Evolutionary conservation across 1,140 invertebrate genomes (phyloP).

Genomic region (Drosophila pectinifera): DNA sequence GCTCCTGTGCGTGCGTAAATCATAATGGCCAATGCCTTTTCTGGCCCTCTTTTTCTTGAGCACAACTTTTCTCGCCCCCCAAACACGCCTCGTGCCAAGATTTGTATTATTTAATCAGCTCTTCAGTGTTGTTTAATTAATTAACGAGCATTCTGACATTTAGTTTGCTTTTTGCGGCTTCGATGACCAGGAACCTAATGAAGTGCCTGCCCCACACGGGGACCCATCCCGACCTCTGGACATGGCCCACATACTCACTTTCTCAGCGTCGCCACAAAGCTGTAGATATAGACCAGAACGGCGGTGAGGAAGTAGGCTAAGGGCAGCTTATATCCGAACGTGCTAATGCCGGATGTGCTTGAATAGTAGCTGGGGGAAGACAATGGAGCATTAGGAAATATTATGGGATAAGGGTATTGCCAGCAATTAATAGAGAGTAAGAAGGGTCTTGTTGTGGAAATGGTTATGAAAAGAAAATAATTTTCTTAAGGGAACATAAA

Average conservation of each 20-base stretch:
- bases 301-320: slow-evolving; percentile 97
- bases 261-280: slow-evolving; percentile 96
- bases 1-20: slow-evolving; percentile 74
- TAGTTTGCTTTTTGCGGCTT: slow-evolving; percentile 63
- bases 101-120: slow-evolving; percentile 81
- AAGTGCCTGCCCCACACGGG: slow-evolving; percentile 35
- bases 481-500: background rate
- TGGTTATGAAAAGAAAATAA: background rate
- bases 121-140: slow-evolving; percentile 71
- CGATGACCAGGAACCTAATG: slow-evolving; percentile 70
- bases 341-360: slow-evolving; percentile 88
- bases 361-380: slow-evolving; percentile 90
- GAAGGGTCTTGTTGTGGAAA: background rate
- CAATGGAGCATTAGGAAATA: slow-evolving; percentile 1
- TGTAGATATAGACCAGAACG: slow-evolving; percentile 95
- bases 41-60: slow-evolving; percentile 6
- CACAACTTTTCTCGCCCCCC: slow-evolving; percentile 16
- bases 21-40: slow-evolving; percentile 66
- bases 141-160: slow-evolving; percentile 73
- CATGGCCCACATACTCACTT: slow-evolving; percentile 89
- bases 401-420: slow-evolving; percentile 17
- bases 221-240: slow-evolving; percentile 2
- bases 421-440: background rate
- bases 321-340: slow-evolving; percentile 92
- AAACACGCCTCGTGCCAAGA: slow-evolving; percentile 65